Conservation (phyloP, 2,888 invertebrate species). For the Lucinisca nassula region DNA sequence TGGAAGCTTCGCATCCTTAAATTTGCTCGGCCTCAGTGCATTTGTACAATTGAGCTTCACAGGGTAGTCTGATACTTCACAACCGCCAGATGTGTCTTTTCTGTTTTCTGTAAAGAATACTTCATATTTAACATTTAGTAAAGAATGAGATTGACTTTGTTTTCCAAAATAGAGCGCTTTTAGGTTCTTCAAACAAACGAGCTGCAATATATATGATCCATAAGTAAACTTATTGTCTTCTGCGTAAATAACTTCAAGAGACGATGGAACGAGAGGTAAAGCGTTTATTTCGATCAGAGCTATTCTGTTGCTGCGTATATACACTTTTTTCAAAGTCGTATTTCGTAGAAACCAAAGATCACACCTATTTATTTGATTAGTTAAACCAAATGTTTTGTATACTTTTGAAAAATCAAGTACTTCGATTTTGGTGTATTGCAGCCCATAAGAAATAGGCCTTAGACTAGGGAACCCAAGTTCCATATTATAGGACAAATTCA, state of each 20-base stretch:
- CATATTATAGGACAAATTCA: background rate
- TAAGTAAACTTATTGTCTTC: background rate
- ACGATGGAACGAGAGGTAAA: background rate
- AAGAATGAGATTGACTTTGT: background rate
- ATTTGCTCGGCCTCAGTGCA: too few species aligned
- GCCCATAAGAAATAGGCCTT: background rate
- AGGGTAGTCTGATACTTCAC: too few species aligned
- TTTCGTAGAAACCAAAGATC: background rate
- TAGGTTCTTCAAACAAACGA: background rate
- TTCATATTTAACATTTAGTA: background rate
- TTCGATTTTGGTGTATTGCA: background rate
- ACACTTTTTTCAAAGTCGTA: background rate
- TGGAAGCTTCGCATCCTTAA: too few species aligned
- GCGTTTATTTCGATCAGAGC: background rate
- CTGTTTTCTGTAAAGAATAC: background rate
- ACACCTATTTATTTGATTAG: background rate
- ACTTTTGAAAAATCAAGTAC: background rate
- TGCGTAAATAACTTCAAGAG: background rate
- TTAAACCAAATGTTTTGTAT: background rate
- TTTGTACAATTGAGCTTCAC: too few species aligned
- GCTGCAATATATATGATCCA: background rate
- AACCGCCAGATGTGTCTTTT: background rate
- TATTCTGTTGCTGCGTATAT: background rate
- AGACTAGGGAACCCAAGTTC: background rate
- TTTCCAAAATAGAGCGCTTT: background rate